phyloP scores from a whole-genome alignment of 2,797 vertebrate genomes.

The Tapirus indicus region DNA sequence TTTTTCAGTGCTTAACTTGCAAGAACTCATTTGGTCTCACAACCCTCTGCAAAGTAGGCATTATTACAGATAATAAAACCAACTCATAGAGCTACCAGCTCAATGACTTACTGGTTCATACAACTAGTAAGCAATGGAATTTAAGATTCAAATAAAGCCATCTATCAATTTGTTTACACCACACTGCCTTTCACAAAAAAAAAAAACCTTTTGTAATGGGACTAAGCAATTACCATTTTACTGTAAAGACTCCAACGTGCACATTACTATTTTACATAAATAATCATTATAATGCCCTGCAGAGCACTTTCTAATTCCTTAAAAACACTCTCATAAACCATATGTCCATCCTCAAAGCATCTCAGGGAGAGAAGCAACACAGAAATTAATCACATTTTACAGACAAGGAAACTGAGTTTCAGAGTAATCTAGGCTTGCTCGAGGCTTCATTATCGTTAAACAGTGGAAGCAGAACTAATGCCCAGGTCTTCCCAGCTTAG shows the following conservation, averaged over 20 bases:
- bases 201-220: not conserved
- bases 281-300: not conserved
- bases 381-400: not conserved
- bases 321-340: not conserved
- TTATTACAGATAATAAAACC: not conserved
- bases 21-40: not conserved
- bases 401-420: not conserved
- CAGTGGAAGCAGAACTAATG: not conserved
- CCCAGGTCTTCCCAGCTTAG: not conserved
- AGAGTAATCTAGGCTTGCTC: not conserved
- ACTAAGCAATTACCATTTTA: not conserved
- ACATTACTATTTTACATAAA: not conserved
- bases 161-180: not conserved
- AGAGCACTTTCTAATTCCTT: conserved; percentile 2
- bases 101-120: not conserved
- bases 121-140: not conserved
- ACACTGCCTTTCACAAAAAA: not conserved
- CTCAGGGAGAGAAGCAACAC: not conserved
- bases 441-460: not conserved
- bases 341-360: not conserved
- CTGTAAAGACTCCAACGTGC: not conserved
- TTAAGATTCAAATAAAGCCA: not conserved
- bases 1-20: not conserved
- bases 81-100: not conserved
- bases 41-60: not conserved